Evolutionary conservation across 2,888 invertebrate genomes (phyloP), one percentile per base, ranked within the genome.

Genomic region (Iphiclides podalirius): DNA sequence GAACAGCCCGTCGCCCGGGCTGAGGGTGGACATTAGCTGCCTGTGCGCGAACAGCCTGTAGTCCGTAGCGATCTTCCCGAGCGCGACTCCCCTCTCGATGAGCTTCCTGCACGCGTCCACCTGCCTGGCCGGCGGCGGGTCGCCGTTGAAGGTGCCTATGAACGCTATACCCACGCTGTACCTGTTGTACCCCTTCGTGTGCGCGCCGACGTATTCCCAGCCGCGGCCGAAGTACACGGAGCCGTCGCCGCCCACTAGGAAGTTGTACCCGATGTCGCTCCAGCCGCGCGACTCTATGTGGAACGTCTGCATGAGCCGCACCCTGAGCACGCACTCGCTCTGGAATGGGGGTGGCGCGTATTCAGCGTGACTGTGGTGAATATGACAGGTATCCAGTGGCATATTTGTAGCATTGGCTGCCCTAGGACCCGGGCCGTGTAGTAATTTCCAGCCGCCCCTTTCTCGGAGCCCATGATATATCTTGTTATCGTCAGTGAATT

Each of bases 191-290:
- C 92, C 89, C 34, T 89, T 88, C 0, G 94, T 90, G 63, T 95
- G 95, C 0, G 95, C 93, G 0, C 95, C 95, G 35, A 91, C 82
- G 51, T 77, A 74, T 56, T 92, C 90, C 95, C 95, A 96, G 1
- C 94, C 94, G 2, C 95, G 91, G 0, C 94, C 95, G 57, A 90
- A 91, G 69, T 94, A 95, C 0, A 92, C 93, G 6, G 91, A 89
- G 0, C 95, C 95, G 66, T 95, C 95, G 2, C 94, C 95, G 0
- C 94, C 95, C 1, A 96, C 90, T 1, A 96, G 75, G 60, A 95
- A 96, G 67, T 94, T 96, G 70, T 94, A 95, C 0, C 88, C 92
- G 15, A 95, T 94, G 66, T 95, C 95, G 33, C 54, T 88, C 90
- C 92, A 93, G 0, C 82, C 63, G n/a, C 70, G 67, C 0, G 87